Percentiles rank a stretch among this genome's conserved stretches.
Evolutionary conservation across 2,888 invertebrate genomes (phyloP).

Genomic region (Urechis unicinctus): DNA sequence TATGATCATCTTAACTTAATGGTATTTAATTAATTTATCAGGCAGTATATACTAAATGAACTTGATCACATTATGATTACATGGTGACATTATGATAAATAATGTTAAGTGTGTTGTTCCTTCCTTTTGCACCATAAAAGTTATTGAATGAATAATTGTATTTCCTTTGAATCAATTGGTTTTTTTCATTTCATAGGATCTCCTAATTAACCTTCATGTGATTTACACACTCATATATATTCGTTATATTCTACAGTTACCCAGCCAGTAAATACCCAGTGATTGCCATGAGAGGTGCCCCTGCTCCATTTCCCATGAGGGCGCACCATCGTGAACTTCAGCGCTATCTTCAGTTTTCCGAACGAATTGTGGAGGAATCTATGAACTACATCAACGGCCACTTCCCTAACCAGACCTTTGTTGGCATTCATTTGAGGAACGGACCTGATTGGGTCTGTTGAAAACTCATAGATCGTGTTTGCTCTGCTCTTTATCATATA

Average conservation of each 20-base stretch:
- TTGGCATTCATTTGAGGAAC: constrained; percentile 91
- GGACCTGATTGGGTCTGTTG: constrained; percentile 78
- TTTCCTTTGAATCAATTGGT: too few relatives aligned
- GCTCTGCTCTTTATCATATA: not conserved
- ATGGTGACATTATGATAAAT: too few relatives aligned
- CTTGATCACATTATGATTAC: too few relatives aligned
- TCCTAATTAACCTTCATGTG: not conserved
- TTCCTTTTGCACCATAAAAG: too few relatives aligned
- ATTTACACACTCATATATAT: not conserved
- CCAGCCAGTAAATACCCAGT: constrained; percentile 43
- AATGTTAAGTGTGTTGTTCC: too few relatives aligned
- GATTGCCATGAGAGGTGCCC: constrained; percentile 45
- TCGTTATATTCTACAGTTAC: constrained; percentile 23
- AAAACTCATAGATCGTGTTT: not conserved
- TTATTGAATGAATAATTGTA: too few relatives aligned
- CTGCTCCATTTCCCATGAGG: constrained; percentile 43
- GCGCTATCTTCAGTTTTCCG: constrained; percentile 39
- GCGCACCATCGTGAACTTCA: constrained; percentile 32
- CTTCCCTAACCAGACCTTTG: constrained; percentile 54
- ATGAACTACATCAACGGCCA: constrained; percentile 29
- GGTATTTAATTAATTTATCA: too few relatives aligned
- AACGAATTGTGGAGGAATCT: constrained; percentile 30
- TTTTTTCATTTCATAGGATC: not conserved
- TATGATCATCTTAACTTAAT: too few relatives aligned
- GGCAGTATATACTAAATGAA: too few relatives aligned